Percentiles rank a stretch among this genome's conserved stretches.
Conservation (phyloP, 2,797 vertebrate genomes). For the Hippoglossus hippoglossus region DNA sequence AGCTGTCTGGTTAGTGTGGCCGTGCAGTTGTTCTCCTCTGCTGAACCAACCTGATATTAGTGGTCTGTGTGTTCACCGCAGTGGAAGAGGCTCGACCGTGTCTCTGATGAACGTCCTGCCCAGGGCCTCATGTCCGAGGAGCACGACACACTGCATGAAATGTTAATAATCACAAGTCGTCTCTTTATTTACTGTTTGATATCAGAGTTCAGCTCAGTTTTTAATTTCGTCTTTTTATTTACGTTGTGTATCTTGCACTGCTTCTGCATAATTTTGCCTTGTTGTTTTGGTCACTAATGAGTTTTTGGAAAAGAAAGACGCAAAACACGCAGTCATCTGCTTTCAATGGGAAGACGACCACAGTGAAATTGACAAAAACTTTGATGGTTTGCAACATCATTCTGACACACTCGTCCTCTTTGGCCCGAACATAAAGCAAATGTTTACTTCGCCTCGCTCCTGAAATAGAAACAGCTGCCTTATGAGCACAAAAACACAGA, state of each 20-base stretch:
- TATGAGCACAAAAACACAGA: background rate
- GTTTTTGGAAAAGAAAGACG: background rate
- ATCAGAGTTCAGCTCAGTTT: conserved; percentile 11
- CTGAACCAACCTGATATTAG: conserved; percentile 73
- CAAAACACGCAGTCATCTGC: conserved; percentile 35
- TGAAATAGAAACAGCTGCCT: background rate
- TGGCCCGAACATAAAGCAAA: conserved; percentile 5
- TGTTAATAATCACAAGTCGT: conserved; percentile 3
- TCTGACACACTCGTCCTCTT: conserved; percentile 12
- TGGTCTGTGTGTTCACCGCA: conserved; percentile 64
- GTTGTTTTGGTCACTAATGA: conserved; percentile 1
- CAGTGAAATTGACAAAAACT: conserved; percentile 13
- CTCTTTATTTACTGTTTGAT: conserved; percentile 16
- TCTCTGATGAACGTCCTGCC: conserved; percentile 48
- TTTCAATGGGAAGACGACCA: conserved; percentile 18
- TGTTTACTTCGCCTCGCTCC: conserved; percentile 4
- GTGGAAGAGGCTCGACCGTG: conserved; percentile 41
- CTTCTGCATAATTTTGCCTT: conserved; percentile 5
- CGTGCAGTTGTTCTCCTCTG: conserved; percentile 69
- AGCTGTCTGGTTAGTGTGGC: conserved; percentile 72
- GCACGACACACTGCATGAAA: conserved; percentile 4
- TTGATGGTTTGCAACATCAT: conserved; percentile 39
- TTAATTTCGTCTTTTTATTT: background rate
- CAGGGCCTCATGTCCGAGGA: conserved; percentile 22
- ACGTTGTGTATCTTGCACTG: background rate